Percentiles rank a stretch among this genome's conserved stretches.
Conservation (phyloP, 2,797 vertebrate species). For the Poecilia picta region DNA sequence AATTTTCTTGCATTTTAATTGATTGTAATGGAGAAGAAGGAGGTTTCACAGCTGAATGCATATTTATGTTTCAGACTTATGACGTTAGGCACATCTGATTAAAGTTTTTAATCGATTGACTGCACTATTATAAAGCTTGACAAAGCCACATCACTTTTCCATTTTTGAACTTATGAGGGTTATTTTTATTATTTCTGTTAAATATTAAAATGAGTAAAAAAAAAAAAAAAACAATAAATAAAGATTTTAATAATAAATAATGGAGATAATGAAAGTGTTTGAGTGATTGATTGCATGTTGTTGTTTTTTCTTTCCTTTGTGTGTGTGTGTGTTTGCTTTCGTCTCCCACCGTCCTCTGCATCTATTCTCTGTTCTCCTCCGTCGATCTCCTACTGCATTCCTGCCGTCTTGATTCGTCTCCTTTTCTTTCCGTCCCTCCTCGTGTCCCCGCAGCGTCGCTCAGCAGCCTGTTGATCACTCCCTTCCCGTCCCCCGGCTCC, state of each 20-base stretch:
- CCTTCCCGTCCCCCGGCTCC: conserved; percentile 95
- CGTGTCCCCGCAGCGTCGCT: conserved; percentile 86
- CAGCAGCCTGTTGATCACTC: conserved; percentile 96
- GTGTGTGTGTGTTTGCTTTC: conserved; percentile 19
- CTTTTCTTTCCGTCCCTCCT: not conserved
- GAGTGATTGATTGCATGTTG: conserved; percentile 5
- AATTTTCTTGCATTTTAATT: no score
- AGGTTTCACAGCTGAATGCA: no score
- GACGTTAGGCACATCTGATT: no score
- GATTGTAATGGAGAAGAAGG: no score
- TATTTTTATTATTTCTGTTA: not conserved
- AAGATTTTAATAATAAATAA: not conserved
- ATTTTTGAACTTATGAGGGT: not conserved
- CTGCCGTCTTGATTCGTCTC: not conserved
- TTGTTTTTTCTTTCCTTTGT: not conserved
- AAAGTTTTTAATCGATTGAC: no score
- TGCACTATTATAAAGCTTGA: conserved; percentile 38
- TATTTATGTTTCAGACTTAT: no score
- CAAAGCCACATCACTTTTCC: conserved; percentile 54
- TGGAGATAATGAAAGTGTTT: conserved; percentile 13
- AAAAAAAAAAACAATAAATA: not conserved
- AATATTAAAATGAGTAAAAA: not conserved
- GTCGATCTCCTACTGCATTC: not conserved
- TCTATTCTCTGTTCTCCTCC: conserved; percentile 28
- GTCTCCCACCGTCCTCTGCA: conserved; percentile 37